Conservation (phyloP, 2,113 vertebrate genomes). For the Zosterops hypoxanthus region DNA sequence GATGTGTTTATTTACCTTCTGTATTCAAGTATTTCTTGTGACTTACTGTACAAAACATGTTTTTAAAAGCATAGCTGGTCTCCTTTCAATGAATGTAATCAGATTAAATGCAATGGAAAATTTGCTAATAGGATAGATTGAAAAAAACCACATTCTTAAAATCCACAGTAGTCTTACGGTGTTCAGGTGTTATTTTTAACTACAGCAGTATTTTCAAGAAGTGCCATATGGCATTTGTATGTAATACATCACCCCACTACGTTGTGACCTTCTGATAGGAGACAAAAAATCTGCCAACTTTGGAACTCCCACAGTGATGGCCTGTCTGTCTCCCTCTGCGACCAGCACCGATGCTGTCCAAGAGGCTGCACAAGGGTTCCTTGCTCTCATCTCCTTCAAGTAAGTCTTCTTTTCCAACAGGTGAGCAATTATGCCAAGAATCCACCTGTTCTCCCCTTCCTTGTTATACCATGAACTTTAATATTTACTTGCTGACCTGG, state of each 20-base stretch:
- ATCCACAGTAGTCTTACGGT: not conserved
- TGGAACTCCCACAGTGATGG: not conserved
- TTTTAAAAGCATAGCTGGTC: not conserved
- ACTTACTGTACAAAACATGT: not conserved
- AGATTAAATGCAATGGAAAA: not conserved
- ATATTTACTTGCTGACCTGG: not conserved
- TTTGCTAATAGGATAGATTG: not conserved
- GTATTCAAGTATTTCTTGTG: not conserved
- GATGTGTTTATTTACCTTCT: not conserved
- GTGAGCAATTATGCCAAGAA: not conserved
- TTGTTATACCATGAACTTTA: not conserved
- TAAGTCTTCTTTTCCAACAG: not conserved
- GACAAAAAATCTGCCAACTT: slow-evolving; percentile 17
- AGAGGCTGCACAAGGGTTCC: not conserved
- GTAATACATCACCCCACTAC: not conserved
- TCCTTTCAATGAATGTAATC: not conserved
- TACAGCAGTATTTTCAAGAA: not conserved
- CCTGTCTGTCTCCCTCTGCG: not conserved
- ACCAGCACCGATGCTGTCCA: not conserved
- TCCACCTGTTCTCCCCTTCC: accelerated
- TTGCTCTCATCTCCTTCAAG: not conserved
- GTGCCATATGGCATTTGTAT: slow-evolving; percentile 57
- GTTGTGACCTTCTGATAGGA: slow-evolving; percentile 42
- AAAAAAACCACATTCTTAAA: not conserved
- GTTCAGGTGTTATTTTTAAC: slow-evolving; percentile 43